phyloP scores from a whole-genome alignment of 2,888 invertebrate genomes.

The Parthenolecanium corni region DNA sequence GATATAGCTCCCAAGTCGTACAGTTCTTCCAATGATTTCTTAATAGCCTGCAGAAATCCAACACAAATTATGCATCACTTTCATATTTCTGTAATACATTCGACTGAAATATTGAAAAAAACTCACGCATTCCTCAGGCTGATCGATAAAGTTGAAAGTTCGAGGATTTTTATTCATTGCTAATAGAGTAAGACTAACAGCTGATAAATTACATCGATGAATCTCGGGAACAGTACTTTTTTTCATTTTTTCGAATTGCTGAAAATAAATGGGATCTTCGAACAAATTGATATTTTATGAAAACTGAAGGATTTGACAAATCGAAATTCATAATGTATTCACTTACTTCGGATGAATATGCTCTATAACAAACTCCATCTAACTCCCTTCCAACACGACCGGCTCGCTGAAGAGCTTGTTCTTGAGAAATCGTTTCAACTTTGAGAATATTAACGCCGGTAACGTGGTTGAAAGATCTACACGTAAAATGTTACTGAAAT shows the following conservation, averaged over 20 bases:
- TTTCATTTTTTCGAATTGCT: constrained; percentile 59
- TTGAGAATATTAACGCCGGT: constrained; percentile 74
- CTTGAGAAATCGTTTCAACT: constrained; percentile 72
- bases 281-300: neutral
- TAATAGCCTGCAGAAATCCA: neutral
- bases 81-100: neutral
- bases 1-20: constrained; percentile 53
- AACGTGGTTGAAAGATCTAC: constrained; percentile 60
- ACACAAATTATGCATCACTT: neutral
- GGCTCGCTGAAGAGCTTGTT: constrained; percentile 85
- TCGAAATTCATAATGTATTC: neutral
- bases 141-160: constrained; percentile 82
- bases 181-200: constrained; percentile 68
- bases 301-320: neutral
- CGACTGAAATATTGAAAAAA: neutral
- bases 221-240: constrained; percentile 78
- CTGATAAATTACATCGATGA: constrained; percentile 55
- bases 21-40: constrained; percentile 36
- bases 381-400: constrained; percentile 84
- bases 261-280: constrained; percentile 2
- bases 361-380: constrained; percentile 73
- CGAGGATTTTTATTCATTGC: constrained; percentile 70
- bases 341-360: constrained; percentile 55
- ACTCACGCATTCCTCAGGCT: constrained; percentile 58
- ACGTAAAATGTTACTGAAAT: constrained; percentile 18